Evolutionary conservation across 2,888 invertebrate species (phyloP).

Genomic region (Volucella bombylans): DNA sequence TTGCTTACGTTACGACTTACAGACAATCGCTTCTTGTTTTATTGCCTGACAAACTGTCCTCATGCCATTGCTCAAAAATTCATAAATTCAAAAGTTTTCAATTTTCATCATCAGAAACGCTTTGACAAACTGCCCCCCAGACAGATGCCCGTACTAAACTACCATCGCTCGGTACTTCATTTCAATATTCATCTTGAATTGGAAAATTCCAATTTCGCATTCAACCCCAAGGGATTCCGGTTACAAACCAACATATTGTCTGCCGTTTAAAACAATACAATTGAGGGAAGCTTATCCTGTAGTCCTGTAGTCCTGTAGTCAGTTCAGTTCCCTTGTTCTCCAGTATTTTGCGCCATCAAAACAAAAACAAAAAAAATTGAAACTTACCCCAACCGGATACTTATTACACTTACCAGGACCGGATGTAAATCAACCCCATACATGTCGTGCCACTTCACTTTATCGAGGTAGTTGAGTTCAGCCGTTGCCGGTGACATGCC

Average conservation of each 20-base stretch:
- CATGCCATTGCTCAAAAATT: not conserved
- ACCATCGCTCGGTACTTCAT: not conserved
- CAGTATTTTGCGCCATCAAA: no score
- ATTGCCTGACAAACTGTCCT: conserved; percentile 59
- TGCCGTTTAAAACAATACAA: conserved; percentile 68
- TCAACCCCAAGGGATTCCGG: conserved; percentile 1
- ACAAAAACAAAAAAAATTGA: conserved; percentile 1
- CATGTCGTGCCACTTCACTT: conserved; percentile 99
- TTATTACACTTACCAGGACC: conserved; percentile 89
- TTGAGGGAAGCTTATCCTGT: conserved; percentile 35
- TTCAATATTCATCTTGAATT: conserved; percentile 26
- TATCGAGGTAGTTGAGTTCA: conserved; percentile 96
- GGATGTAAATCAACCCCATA: conserved; percentile 98
- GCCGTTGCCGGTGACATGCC: conserved; percentile 90
- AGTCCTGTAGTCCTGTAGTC: not conserved
- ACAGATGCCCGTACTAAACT: not conserved
- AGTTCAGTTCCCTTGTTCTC: no score
- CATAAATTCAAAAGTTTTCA: conserved; percentile 13
- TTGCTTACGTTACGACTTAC: conserved; percentile 52
- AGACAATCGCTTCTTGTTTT: conserved; percentile 45
- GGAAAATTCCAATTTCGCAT: conserved; percentile 34
- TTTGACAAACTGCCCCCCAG: conserved; percentile 6
- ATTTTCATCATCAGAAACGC: conserved; percentile 43
- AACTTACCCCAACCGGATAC: conserved; percentile 52
- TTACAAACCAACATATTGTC: conserved; percentile 66